Conservation (phyloP, 2,797 vertebrate species). For the Orientallactaga sibirica region DNA sequence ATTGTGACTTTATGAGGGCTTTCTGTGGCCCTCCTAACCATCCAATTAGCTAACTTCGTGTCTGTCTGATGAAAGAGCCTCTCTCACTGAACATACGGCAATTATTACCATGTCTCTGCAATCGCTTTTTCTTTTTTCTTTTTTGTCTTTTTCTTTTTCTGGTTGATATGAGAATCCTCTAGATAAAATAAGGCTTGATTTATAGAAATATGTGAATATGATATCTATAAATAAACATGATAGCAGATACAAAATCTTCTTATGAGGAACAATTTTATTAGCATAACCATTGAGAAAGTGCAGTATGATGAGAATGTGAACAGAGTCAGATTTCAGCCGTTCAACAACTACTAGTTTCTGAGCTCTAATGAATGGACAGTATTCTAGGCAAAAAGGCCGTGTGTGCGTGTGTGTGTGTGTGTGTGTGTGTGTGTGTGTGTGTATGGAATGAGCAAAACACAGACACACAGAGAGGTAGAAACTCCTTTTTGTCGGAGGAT, state of each 20-base stretch:
- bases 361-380: background rate
- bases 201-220: constrained; percentile 56
- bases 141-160: background rate
- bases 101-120: constrained; percentile 64
- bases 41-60: constrained; percentile 84
- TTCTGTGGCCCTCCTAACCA: constrained; percentile 81
- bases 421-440: background rate
- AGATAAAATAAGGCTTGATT: constrained; percentile 68
- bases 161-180: constrained; percentile 49
- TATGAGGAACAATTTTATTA: constrained; percentile 68
- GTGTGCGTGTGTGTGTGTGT: background rate
- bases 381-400: background rate
- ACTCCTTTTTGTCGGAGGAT: background rate
- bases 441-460: background rate
- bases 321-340: constrained; percentile 22
- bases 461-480: background rate
- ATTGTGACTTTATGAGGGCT: constrained; percentile 83
- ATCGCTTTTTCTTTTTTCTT: background rate
- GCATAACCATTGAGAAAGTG: constrained; percentile 58
- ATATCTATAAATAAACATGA: constrained; percentile 63
- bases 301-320: constrained; percentile 47
- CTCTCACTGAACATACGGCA: constrained; percentile 80
- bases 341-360: background rate
- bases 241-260: constrained; percentile 65
- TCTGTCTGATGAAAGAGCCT: constrained; percentile 81